Percentiles rank a stretch among this genome's conserved stretches.
Evolutionary conservation across 1,140 invertebrate species (phyloP).

Genomic region (Drosophila sulfurigaster): DNA sequence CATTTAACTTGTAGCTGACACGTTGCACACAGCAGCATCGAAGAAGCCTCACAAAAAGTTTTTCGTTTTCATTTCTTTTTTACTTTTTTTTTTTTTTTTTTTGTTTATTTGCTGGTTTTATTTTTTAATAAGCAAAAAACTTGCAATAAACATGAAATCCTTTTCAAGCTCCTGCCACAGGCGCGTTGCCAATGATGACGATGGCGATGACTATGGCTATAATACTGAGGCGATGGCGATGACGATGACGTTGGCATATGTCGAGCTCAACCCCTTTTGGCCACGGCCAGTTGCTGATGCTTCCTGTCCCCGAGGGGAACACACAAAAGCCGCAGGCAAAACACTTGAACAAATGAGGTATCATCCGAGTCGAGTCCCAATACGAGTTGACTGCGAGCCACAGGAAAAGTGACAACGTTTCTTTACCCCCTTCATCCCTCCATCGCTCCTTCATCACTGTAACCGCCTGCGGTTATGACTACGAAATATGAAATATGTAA

Average conservation of each 20-base stretch:
- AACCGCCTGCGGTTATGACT: slow-evolving; percentile 50
- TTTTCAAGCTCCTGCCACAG: slow-evolving; percentile 59
- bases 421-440: not conserved
- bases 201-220: not conserved
- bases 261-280: slow-evolving; percentile 10
- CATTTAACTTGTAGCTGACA: slow-evolving; percentile 77
- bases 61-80: slow-evolving; percentile 29
- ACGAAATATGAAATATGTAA: slow-evolving; percentile 79
- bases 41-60: slow-evolving; percentile 53
- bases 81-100: slow-evolving; percentile 30
- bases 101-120: slow-evolving; percentile 12
- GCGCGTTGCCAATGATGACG: slow-evolving; percentile 31
- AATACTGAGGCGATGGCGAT: slow-evolving; percentile 14
- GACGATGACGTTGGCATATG: slow-evolving; percentile 48
- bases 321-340: slow-evolving; percentile 60
- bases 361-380: slow-evolving; percentile 59
- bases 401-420: slow-evolving; percentile 51
- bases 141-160: slow-evolving; percentile 61
- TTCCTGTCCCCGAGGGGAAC: slow-evolving; percentile 49
- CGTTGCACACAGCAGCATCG: slow-evolving; percentile 23
- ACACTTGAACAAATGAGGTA: slow-evolving; percentile 75
- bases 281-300: slow-evolving; percentile 48
- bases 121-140: slow-evolving; percentile 55
- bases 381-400: slow-evolving; percentile 26
- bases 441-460: not conserved